Evolutionary conservation across 2,797 vertebrate genomes (phyloP), one percentile per base, ranked within the genome.

Genomic region (Merluccius polli): DNA sequence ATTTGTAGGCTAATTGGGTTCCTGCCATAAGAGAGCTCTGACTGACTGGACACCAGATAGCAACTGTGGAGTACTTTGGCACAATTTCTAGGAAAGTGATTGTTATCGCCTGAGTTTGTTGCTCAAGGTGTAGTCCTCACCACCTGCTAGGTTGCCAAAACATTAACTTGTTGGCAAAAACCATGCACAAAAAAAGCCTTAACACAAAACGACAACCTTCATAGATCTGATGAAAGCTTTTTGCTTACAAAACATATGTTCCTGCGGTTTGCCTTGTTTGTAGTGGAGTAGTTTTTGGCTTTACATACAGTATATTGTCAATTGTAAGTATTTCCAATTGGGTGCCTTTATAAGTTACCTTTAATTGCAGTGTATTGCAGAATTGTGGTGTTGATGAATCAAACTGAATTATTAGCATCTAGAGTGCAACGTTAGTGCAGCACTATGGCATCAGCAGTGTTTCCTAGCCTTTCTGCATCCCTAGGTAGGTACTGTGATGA

Each of bases 401-500:
- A 65, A 65, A 27, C n/a, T 3, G 59, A 65, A 65, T 65, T 65
- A 65, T 27, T 27, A 27, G 24, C 11, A 24, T 27, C 59, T 65
- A 8, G 59, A 65, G 9, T 65, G 24, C 59, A 27, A 27, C 24
- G 4, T 24, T 27, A 65, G 59, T 13, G 59, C 59, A 11, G 59
- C n/a, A n/a, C 9, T 63, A 1, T 0, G 3, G 59, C 59, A 27
- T 65, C n/a, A 27, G 59, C 59, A 27, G 59, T 13, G 59, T 24
- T 11, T 11, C 59, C 59, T 3, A 24, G 52, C 52, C 52, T 59
- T n/a, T n/a, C 52, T 24, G 21, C 52, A 7, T 59, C 52, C 8
- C 52, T 35, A 8, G 33, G 33, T 8, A 24, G n/a, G 52, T 13
- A 72, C 33, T 79, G 77, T 71, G 71, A 76, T 88, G 79, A 86